These are phyloP conservation scores for Pseudopodoces humilis DNA, from an alignment of 2,113 vertebrate genomes.

Conservation along the genomic window DNA sequence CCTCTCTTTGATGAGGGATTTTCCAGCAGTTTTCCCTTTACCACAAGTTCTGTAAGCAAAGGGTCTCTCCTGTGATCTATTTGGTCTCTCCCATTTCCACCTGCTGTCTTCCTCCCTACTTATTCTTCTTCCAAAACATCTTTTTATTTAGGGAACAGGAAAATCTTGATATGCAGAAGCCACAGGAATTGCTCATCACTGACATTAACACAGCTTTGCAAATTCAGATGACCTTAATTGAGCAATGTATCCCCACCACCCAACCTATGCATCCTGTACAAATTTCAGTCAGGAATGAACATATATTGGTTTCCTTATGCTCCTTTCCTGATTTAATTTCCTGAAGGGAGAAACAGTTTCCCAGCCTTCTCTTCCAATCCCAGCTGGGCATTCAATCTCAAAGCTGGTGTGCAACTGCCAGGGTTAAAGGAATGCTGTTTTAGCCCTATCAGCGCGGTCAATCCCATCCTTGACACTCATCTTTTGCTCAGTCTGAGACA, in stretches of 20 bases:
- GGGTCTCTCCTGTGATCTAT: not conserved
- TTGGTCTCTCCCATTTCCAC: not conserved
- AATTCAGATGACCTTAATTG: not conserved
- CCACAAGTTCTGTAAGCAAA: not conserved
- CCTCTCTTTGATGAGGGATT: not conserved
- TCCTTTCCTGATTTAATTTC: not conserved
- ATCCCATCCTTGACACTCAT: not conserved
- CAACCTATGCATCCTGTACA: not conserved
- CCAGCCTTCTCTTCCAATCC: not conserved
- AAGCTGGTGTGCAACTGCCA: not conserved
- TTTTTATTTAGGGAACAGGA: not conserved
- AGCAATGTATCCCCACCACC: not conserved
- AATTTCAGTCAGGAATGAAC: not conserved
- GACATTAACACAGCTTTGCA: not conserved
- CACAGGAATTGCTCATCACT: not conserved
- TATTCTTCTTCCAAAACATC: not conserved
- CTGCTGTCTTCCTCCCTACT: not conserved
- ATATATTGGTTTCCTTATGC: accelerated
- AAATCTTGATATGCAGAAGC: not conserved
- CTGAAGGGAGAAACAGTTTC: not conserved
- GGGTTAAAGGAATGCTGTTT: not conserved
- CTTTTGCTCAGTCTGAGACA: not conserved
- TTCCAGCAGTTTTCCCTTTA: not conserved
- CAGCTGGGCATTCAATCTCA: not conserved
- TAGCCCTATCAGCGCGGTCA: not conserved